These are phyloP conservation scores for Chydorus sphaericus DNA, from an alignment of 2,888 invertebrate species.

Conservation along the genomic window DNA sequence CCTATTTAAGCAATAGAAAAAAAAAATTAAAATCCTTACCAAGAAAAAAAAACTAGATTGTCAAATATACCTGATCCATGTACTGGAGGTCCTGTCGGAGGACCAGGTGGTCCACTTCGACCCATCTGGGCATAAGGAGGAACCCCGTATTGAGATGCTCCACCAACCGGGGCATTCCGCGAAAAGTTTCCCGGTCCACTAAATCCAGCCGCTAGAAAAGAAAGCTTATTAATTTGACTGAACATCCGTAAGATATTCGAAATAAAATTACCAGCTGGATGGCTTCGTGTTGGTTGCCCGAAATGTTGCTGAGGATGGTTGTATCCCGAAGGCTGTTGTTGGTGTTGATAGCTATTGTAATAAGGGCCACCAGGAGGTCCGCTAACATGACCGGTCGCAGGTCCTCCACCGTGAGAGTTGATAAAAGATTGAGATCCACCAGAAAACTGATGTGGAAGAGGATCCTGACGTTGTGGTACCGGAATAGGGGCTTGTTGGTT, in stretches of 20 bases:
- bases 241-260: too few species aligned
- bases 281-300: neutral
- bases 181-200: too few species aligned
- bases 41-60: neutral
- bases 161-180: neutral
- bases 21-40: neutral
- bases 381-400: too few species aligned
- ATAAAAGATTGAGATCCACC: neutral
- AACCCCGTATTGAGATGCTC: neutral
- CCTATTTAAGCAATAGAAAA: neutral
- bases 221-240: too few species aligned
- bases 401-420: neutral
- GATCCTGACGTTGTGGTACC: neutral
- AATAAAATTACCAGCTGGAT: neutral
- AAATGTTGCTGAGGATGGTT: neutral
- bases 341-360: neutral
- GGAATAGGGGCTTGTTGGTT: too few species aligned
- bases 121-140: neutral
- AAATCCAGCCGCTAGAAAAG: too few species aligned
- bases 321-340: neutral
- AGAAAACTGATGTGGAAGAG: neutral
- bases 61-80: neutral
- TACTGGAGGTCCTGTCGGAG: neutral
- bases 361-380: too few species aligned
- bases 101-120: neutral